Percentiles rank a stretch among this genome's conserved stretches.
phyloP scores from a whole-genome alignment of 2,113 vertebrate species.

The Otolemur garnettii region DNA sequence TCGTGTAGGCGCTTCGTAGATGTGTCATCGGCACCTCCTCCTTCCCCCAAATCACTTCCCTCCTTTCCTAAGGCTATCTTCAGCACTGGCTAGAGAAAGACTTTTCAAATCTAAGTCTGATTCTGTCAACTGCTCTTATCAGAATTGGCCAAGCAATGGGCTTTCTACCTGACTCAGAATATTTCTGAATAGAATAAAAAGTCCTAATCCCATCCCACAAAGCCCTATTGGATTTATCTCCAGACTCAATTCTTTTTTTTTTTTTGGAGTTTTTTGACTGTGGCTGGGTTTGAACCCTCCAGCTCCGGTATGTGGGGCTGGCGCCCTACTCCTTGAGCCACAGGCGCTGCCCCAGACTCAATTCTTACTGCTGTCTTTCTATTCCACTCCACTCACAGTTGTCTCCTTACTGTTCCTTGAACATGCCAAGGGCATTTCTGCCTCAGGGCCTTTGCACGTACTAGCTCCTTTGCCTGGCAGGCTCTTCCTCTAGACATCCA shows the following conservation, averaged over 20 bases:
- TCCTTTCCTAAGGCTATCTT: not conserved
- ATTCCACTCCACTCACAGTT: not conserved
- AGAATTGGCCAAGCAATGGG: not conserved
- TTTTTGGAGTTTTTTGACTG: no score
- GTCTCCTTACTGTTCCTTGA: not conserved
- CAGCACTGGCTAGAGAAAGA: not conserved
- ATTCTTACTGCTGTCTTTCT: not conserved
- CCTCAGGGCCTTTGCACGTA: not conserved
- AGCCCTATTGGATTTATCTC: not conserved
- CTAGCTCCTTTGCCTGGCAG: not conserved
- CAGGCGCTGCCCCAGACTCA: no score
- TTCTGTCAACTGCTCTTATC: not conserved
- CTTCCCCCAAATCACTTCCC: not conserved
- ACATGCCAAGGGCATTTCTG: not conserved
- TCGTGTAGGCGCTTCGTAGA: not conserved
- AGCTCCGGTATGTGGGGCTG: no score
- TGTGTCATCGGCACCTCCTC: not conserved
- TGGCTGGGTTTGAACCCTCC: no score
- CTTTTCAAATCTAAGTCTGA: not conserved
- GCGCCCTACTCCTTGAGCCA: no score
- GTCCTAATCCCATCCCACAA: not conserved
- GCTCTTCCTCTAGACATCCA: not conserved
- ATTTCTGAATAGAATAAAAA: not conserved
- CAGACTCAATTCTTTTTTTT: not conserved
- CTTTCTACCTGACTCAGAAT: conserved; percentile 8